Percentiles rank a stretch among this genome's conserved stretches.
phyloP scores from a whole-genome alignment of 2,797 vertebrate species.

The Nyctalus aviator region DNA sequence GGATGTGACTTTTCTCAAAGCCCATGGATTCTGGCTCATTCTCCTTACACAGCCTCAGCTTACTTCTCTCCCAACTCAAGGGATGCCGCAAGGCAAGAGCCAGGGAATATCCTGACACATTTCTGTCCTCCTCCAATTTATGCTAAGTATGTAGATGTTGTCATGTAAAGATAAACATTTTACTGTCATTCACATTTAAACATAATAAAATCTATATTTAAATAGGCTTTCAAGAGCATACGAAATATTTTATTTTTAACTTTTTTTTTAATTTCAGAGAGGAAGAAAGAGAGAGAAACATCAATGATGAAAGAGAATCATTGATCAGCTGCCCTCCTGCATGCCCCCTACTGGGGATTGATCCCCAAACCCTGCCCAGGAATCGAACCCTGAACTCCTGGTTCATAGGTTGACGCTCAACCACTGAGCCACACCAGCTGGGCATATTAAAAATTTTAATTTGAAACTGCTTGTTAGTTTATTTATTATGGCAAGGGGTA shows the following conservation, averaged over 20 bases:
- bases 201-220: background rate
- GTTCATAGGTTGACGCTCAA: no score
- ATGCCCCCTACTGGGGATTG: no score
- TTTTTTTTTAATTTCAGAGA: no score
- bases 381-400: no score
- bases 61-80: background rate
- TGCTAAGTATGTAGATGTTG: background rate
- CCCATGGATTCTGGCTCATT: background rate
- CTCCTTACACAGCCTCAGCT: background rate
- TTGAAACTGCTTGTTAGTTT: constrained; percentile 12
- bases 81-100: background rate
- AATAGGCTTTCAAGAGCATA: constrained; percentile 25
- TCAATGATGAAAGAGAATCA: no score
- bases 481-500: background rate
- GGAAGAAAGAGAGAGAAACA: no score
- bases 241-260: constrained; percentile 2
- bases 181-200: constrained; percentile 18
- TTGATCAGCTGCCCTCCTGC: no score
- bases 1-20: background rate
- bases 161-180: background rate
- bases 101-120: background rate
- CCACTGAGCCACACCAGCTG: no score
- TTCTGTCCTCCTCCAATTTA: background rate
- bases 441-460: constrained; percentile 30
- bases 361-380: no score